These are phyloP conservation scores for Meandrusa payeni DNA, from an alignment of 2,888 invertebrate genomes.

Conservation along the genomic window DNA sequence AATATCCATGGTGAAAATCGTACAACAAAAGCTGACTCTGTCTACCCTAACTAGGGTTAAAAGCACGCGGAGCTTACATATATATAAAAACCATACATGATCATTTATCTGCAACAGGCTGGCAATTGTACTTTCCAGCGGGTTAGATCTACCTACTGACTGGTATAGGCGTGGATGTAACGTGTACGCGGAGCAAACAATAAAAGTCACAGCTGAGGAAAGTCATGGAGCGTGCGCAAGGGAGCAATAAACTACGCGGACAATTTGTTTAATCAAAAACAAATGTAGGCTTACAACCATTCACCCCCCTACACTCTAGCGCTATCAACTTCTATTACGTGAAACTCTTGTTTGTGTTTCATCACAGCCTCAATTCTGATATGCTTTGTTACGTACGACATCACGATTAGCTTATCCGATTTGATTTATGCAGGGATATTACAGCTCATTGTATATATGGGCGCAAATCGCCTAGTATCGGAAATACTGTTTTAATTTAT, in stretches of 20 bases:
- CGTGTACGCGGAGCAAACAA: constrained; percentile 30
- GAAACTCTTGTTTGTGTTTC: constrained; percentile 56
- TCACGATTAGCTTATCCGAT: not conserved
- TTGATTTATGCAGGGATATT: not conserved
- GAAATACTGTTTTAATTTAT: no score
- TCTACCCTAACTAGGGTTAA: no score
- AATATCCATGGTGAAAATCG: no score
- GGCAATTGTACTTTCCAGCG: no score
- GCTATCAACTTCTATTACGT: constrained; percentile 37
- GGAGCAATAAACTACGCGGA: constrained; percentile 70
- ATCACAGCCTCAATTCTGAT: constrained; percentile 50
- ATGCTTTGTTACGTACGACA: constrained; percentile 38
- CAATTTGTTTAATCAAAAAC: constrained; percentile 81
- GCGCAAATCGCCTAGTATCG: no score
- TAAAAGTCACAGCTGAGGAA: constrained; percentile 48
- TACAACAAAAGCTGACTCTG: no score
- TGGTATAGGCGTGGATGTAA: no score
- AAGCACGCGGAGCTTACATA: no score
- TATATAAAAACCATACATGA: no score
- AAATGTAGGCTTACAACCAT: constrained; percentile 69
- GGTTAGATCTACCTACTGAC: no score
- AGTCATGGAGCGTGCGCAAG: constrained; percentile 44
- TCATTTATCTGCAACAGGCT: no score
- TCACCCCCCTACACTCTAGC: constrained; percentile 34
- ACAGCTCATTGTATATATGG: no score